Evolutionary conservation across 2,888 invertebrate species (phyloP), one percentile per base, ranked within the genome.

Genomic region (Oxyteleia sp.): DNA sequence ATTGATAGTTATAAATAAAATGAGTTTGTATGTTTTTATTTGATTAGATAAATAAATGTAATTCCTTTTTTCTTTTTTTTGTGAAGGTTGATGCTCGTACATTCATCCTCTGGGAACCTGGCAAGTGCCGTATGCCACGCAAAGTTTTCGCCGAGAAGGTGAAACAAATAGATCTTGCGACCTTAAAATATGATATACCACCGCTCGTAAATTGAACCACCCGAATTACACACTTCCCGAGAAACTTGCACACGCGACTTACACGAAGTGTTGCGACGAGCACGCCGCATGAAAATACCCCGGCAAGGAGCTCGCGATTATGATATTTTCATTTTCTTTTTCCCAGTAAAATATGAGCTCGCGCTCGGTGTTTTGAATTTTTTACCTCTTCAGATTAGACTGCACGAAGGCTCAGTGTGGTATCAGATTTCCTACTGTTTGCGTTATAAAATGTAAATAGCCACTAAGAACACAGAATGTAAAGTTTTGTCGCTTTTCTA

Each of bases 141-240:
- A 26, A 78, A 82, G 82, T 72, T 74, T 57, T 64, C 55, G 49
- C 55, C 49, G 76, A 38, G 61, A 61, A 80, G 78, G 79, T 59
- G 82, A 82, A 84, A 84, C 84, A 79, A 84, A 82, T 84, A 79
- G 83, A 83, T 83, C 83, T 74, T 74, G 75, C 51, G 79, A 80
- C 83, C 79, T 84, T 85, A 85, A 85, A 83, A 85, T 83, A 83
- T 85, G 85, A 85, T 85, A 75, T 85, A 83, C 71, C 75, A 49
- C 59, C 15, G 76, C 59, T 78, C 85, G 81, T 83, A 85, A 85
- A 83, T 85, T 71, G 85, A 82, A 51, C 80, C 76, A 68, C 80
- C 71, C 64, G 83, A 81, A 83, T 83, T 84, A 82, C 82, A 80
- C 81, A 78, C 68, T 78, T 84, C 71, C 53, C 71, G 45, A 59